phyloP scores from a whole-genome alignment of 2,888 invertebrate genomes.

The Drosophila planitibia region DNA sequence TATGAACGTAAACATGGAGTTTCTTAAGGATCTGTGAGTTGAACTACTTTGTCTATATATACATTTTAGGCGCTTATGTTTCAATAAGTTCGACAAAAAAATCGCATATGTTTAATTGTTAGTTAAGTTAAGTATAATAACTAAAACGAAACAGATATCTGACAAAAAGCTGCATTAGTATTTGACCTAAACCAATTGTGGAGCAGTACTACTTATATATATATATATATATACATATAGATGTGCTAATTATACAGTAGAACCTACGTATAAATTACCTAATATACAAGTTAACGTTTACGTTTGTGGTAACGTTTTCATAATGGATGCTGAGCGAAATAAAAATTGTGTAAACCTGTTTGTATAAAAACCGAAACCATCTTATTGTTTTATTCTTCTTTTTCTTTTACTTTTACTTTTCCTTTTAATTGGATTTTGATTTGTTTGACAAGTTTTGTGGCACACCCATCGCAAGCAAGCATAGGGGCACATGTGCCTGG shows the following conservation, averaged over 20 bases:
- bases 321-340: slow-evolving; percentile 35
- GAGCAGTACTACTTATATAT: slow-evolving; percentile 46
- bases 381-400: slow-evolving; percentile 52
- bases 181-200: slow-evolving; percentile 58
- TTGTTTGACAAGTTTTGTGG: slow-evolving; percentile 8
- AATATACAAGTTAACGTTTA: slow-evolving; percentile 28
- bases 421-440: neutral
- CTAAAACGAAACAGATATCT: slow-evolving; percentile 5
- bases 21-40: slow-evolving; percentile 8
- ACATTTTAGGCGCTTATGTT: slow-evolving; percentile 45
- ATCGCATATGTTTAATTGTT: slow-evolving; percentile 29
- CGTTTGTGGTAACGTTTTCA: slow-evolving; percentile 32
- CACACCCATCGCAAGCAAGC: neutral
- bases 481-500: neutral
- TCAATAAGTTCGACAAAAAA: slow-evolving; percentile 49
- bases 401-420: neutral
- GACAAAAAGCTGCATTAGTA: slow-evolving; percentile 68
- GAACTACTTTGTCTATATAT: slow-evolving; percentile 29
- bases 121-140: slow-evolving; percentile 38
- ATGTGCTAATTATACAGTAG: slow-evolving; percentile 59
- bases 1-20: slow-evolving; percentile 11
- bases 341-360: slow-evolving; percentile 75
- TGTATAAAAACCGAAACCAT: slow-evolving; percentile 69
- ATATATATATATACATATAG: slow-evolving; percentile 29
- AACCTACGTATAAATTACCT: slow-evolving; percentile 47